Conservation (phyloP, 1,140 invertebrate genomes). For the Nephotettix cincticeps region DNA sequence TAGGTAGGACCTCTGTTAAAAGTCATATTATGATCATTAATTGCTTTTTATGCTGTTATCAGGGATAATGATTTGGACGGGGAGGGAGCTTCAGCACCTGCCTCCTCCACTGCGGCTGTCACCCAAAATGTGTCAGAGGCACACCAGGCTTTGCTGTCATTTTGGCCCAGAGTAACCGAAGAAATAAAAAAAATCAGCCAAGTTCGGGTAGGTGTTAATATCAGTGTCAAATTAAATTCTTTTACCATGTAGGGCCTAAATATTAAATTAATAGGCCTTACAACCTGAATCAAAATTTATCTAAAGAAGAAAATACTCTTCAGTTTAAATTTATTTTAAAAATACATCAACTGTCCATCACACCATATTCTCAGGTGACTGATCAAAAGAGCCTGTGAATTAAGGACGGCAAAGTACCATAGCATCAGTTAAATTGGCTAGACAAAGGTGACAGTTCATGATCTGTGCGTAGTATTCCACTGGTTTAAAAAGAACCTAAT, state of each 20-base stretch:
- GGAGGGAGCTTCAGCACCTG: conserved; percentile 48
- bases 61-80: conserved; percentile 45
- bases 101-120: conserved; percentile 47
- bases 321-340: background rate
- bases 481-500: no score
- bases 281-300: background rate
- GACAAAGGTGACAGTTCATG: no score
- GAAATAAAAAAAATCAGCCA: conserved; percentile 71
- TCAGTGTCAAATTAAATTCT: no score
- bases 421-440: no score
- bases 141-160: conserved; percentile 64
- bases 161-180: conserved; percentile 76
- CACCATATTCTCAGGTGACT: background rate
- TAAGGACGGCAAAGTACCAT: no score
- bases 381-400: background rate
- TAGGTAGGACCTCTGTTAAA: no score
- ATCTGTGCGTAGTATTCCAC: no score
- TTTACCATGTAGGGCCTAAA: no score
- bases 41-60: no score
- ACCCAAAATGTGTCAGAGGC: conserved; percentile 55
- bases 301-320: background rate
- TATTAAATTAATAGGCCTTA: no score
- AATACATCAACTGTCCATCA: background rate
- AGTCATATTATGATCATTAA: no score
- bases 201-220: conserved; percentile 53